A percentile compares a stretch with the other conserved stretches of the same genome.
phyloP scores from a whole-genome alignment of 1,140 invertebrate species.

The Drosophila yakuba region DNA sequence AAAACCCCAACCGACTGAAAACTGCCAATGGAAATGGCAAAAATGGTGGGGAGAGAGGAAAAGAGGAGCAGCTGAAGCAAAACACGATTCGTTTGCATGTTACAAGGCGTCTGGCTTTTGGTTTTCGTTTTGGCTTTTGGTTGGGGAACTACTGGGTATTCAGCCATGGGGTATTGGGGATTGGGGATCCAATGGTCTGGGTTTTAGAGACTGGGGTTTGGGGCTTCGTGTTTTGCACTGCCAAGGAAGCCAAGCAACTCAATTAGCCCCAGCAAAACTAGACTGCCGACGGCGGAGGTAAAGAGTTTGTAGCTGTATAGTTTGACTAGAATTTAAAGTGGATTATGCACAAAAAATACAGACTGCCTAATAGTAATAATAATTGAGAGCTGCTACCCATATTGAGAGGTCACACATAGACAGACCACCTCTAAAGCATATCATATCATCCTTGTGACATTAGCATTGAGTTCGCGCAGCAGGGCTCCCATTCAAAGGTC shows the following conservation, averaged over 20 bases:
- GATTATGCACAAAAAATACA: not conserved
- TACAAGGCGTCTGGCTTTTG: slow-evolving; percentile 48
- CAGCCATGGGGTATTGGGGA: not conserved
- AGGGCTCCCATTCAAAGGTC: slow-evolving; percentile 33
- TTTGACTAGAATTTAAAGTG: not conserved
- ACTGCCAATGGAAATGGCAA: slow-evolving; percentile 12
- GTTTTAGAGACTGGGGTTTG: not conserved
- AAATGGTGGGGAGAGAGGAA: not conserved
- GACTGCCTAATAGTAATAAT: not conserved
- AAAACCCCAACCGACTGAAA: slow-evolving; percentile 21
- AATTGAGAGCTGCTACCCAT: not conserved
- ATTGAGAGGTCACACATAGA: not conserved
- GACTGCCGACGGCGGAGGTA: slow-evolving; percentile 5
- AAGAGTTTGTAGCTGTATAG: not conserved
- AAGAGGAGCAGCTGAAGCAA: not conserved
- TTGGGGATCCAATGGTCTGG: slow-evolving; percentile 3
- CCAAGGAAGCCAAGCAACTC: slow-evolving; percentile 77
- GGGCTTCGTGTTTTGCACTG: slow-evolving; percentile 14
- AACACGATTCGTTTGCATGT: slow-evolving; percentile 45
- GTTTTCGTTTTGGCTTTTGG: slow-evolving; percentile 23
- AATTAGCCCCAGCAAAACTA: slow-evolving; percentile 61
- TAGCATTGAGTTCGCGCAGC: slow-evolving; percentile 2
- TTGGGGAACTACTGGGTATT: not conserved
- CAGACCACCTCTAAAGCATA: slow-evolving; percentile 17
- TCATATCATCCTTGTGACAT: not conserved